Base-by-base conservation (phyloP, 35 echinoderm and acorn worm genomes). In the Antedon bifida region DNA sequence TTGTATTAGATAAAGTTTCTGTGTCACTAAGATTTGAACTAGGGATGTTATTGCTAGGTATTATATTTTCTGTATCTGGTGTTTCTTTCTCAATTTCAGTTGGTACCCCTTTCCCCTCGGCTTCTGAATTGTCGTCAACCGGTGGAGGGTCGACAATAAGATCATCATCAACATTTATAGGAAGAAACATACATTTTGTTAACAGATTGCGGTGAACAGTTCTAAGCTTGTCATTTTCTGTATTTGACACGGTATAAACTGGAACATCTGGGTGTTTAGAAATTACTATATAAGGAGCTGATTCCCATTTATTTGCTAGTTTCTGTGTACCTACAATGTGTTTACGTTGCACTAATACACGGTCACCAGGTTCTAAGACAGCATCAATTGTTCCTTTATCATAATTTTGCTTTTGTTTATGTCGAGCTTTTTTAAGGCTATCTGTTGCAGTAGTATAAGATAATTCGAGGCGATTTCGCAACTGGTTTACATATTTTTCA, bases 241-340 rank as follows among this genome's bases (percentile, higher is more conserved):
- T n/a, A n/a, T n/a, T n/a, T n/a, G n/a, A n/a, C n/a, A n/a, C n/a
- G n/a, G n/a, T n/a, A n/a, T n/a, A n/a, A n/a, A n/a, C n/a, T n/a
- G n/a, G n/a, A n/a, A n/a, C n/a, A n/a, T n/a, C 51, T 0, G 82
- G 82, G 14, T 74, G 44, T 74, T 75, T 83, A 56, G 17, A 35
- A 8, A 83, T 13, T 5, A 83, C 82, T 26, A 74, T 31, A 74
- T 83, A n/a, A n/a, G n/a, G 46, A 29, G 33, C 46, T 7, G 42
- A 32, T 74, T 83, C 82, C 82, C 82, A 83, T n/a, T 74, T 55
- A 46, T 83, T 46, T 32, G 44, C 82, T 28, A 83, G 13, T 33
- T 83, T 83, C 0, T 83, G 82, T 74, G 32, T 74, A 73, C 82
- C 82, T 32, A 64, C 23, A 64, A 64, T 64, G 51, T 64, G 51